phyloP scores from a whole-genome alignment of 1,140 invertebrate species.

The Sycophila sp. region DNA sequence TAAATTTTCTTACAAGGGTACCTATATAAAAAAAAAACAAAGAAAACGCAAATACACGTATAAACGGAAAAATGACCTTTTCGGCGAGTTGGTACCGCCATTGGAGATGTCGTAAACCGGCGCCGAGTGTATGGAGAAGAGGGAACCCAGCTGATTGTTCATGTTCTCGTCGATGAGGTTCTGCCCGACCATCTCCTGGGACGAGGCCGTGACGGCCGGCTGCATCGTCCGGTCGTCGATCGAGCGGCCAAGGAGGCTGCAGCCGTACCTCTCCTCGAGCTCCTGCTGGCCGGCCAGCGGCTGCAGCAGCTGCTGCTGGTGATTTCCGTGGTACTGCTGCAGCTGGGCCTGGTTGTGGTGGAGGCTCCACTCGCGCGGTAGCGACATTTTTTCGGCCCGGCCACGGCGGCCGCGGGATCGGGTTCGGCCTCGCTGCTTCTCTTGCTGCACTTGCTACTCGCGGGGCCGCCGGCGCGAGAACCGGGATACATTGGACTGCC shows the following conservation, averaged over 20 bases:
- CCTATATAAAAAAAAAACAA: too few species aligned
- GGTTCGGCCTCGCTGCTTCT: constrained; percentile 17
- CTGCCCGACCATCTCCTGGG: constrained; percentile 45
- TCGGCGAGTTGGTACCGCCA: constrained; percentile 50
- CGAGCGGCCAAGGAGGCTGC: not conserved
- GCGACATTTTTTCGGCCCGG: constrained; percentile 63
- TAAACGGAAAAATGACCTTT: too few species aligned
- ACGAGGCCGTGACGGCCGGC: constrained; percentile 47
- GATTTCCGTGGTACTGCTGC: not conserved
- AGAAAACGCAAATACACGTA: not conserved
- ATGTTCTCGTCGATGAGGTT: constrained; percentile 59
- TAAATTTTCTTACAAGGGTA: too few species aligned
- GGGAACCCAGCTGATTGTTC: constrained; percentile 62
- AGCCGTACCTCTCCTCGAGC: not conserved
- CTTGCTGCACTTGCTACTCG: constrained; percentile 21
- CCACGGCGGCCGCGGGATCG: not conserved
- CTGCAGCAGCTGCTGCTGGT: too few species aligned
- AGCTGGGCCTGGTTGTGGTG: constrained; percentile 55
- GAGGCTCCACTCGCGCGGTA: constrained; percentile 72
- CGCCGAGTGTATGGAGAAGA: constrained; percentile 70
- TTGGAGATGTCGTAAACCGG: constrained; percentile 63
- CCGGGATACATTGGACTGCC: constrained; percentile 65
- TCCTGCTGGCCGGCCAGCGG: not conserved
- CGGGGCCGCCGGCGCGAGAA: constrained; percentile 49
- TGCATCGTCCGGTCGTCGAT: constrained; percentile 61